A percentile compares a stretch with the other conserved stretches of the same genome.
These are phyloP conservation scores for Galerucella nymphaeae DNA, from an alignment of 2,888 invertebrate genomes.

Conservation along the genomic window DNA sequence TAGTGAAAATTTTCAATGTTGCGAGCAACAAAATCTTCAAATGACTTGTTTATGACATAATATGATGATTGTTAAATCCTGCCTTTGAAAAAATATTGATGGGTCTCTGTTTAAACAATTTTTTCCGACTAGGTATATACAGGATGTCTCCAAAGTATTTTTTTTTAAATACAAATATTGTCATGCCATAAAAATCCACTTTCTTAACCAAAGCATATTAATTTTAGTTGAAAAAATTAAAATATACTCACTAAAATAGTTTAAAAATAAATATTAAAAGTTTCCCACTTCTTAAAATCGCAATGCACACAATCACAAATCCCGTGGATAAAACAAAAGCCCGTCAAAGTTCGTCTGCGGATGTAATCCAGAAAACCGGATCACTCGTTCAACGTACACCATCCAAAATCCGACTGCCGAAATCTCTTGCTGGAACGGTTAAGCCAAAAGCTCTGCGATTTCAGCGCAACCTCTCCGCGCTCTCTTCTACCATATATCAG, in stretches of 20 bases:
- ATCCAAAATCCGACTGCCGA: slow-evolving; percentile 42
- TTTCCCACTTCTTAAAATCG: neutral
- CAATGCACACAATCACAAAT: neutral
- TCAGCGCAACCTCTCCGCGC: slow-evolving; percentile 58
- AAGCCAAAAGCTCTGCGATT: slow-evolving; percentile 38
- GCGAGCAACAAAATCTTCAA: too few species aligned
- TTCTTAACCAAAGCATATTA: too few species aligned
- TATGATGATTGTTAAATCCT: too few species aligned
- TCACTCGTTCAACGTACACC: slow-evolving; percentile 11
- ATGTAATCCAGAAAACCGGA: slow-evolving; percentile 4
- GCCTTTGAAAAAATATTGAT: too few species aligned
- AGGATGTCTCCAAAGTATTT: too few species aligned
- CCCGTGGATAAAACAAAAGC: slow-evolving; percentile 5
- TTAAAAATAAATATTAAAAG: neutral
- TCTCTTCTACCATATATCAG: slow-evolving; percentile 57
- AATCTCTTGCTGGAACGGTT: slow-evolving; percentile 44
- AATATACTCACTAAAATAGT: neutral
- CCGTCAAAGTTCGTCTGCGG: slow-evolving; percentile 21
- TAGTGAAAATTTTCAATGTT: too few species aligned
- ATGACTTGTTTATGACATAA: too few species aligned
- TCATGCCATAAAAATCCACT: too few species aligned
- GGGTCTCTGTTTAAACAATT: too few species aligned
- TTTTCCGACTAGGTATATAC: too few species aligned
- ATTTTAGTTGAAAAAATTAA: too few species aligned
- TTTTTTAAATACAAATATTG: too few species aligned